Evolutionary conservation across 1,140 invertebrate species (phyloP), one percentile per base, ranked within the genome.

Genomic region (Plectus sambesii): DNA sequence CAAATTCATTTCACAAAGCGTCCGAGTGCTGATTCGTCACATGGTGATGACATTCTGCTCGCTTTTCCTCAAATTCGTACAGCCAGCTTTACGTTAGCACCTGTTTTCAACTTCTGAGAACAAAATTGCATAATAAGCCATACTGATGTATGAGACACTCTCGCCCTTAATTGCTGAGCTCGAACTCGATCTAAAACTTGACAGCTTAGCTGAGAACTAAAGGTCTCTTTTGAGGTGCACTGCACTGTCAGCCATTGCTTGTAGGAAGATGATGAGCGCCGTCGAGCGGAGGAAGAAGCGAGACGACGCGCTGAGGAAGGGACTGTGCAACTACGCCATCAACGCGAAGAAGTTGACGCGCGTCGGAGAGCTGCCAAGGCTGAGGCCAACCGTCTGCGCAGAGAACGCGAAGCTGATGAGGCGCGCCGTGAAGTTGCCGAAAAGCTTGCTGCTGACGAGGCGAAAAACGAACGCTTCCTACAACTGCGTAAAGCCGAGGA

Each of bases 221-320:
- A n/a, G n/a, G n/a, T n/a, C n/a, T n/a, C n/a, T n/a, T n/a, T 47
- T 8, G 26, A 19, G 22, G 40, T 54, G 53, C 39, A 45, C 36
- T 53, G 50, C 47, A 15, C 26, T 26, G 29, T 33, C 36, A 37
- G 29, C 12, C 17, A 20, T 15, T 46, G 12, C 29, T 66, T 67
- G 19, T 47, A 67, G 64, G 64, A 69, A 37, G 64, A 67, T 37
- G 66, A 67, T 43, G 64, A 67, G 19, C 55, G 66, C 3, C 52
- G 59, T 20, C 46, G 51, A 3, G 58, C 56, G 22, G 64, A 69
- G 37, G 64, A 67, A 38, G 64, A 69, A 29, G 58, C 48, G 17
- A 62, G 62, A 35, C 59, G 66, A 17, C 61, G 66, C 6, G 63
- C 61, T 3, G 69, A 69, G 42, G 64, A 67, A 46, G 66, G 50